Conservation (phyloP, 2,113 vertebrate species). For the Anser brachyrhynchus region DNA sequence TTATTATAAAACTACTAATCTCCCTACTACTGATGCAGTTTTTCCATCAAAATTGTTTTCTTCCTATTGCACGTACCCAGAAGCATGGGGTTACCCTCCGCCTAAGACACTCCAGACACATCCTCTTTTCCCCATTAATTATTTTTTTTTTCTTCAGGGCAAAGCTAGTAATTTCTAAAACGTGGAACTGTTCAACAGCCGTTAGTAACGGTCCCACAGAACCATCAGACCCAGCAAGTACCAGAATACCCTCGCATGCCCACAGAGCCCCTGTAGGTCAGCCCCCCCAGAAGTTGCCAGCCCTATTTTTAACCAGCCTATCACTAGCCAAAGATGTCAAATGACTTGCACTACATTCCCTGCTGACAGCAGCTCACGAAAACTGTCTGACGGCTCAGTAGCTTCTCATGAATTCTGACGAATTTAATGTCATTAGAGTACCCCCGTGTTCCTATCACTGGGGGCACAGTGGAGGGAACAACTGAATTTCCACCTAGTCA, state of each 20-base stretch:
- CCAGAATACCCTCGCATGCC: neutral
- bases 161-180: neutral
- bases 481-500: neutral
- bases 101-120: neutral
- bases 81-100: neutral
- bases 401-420: neutral
- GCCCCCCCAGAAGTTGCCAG: neutral
- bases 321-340: neutral
- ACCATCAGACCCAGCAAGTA: neutral
- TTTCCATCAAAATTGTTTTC: neutral
- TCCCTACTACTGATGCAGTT: neutral
- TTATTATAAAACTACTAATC: neutral
- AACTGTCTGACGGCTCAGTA: neutral
- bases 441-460: neutral
- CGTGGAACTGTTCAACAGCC: neutral
- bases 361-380: neutral
- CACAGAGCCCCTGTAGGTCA: neutral
- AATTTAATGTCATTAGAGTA: neutral
- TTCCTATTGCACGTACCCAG: neutral
- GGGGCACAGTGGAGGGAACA: neutral
- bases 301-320: neutral
- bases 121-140: neutral
- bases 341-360: neutral
- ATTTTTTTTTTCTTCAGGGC: neutral
- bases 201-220: neutral